Evolutionary conservation across 2,888 invertebrate genomes (phyloP), one percentile per base, ranked within the genome.

Genomic region (Halictus ligatus): DNA sequence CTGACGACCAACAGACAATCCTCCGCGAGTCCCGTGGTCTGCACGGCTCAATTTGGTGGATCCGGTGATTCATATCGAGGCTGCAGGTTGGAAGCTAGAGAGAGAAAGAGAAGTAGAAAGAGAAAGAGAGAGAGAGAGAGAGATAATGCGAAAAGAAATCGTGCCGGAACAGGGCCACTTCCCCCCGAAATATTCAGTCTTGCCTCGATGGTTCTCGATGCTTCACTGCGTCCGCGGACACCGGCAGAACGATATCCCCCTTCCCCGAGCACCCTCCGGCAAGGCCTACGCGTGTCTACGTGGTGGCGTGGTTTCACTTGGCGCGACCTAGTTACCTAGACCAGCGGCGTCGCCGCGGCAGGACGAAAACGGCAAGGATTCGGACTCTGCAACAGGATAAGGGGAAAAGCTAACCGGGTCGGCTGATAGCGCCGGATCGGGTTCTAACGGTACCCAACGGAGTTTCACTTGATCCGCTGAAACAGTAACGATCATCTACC

Each of bases 281-380:
- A 89, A 83, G 83, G 87, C 86, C 90, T 91, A 90, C 90, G 88
- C 90, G 88, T 92, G 89, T 89, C 64, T 91, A 83, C 88, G 90
- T 92, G 94, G 94, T 95, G n/a, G 54, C 54, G n/a, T 54, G n/a
- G 21, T 54, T 95, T 95, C 95, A 95, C 95, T 95, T 95, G 94
- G 92, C 90, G 80, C 92, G 94, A 94, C 95, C 95, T 90, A 95
- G 94, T 94, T 94, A 89, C 76, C 90, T 58, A 71, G 71, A 78
- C 79, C 78, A 72, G 76, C 71, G 60, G 54, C 75, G 77, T 12
- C 81, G 81, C 77, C 85, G 77, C 54, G 69, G 18, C 78, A 87
- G 85, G 86, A 86, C 84, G 86, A 87, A 90, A 78, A 85, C 78
- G 84, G 80, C 81, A 76, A 85, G 83, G 90, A 86, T 84, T 60